These are phyloP conservation scores for Margarornis squamiger DNA, from an alignment of 2,797 vertebrate genomes.

Conservation along the genomic window DNA sequence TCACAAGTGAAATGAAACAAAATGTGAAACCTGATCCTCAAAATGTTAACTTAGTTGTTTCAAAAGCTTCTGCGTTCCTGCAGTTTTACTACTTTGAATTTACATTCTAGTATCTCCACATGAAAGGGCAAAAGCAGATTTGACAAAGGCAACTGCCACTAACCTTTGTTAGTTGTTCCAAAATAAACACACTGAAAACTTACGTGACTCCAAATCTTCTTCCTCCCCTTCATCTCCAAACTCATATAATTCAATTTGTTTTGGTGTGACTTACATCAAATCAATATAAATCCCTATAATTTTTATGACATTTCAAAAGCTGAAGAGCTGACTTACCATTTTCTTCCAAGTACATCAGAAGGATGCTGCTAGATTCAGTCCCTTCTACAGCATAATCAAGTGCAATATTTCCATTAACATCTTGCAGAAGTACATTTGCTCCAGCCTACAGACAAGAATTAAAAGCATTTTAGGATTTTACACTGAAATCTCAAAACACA, in stretches of 20 bases:
- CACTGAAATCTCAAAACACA: background rate
- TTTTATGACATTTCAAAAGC: background rate
- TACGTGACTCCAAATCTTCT: background rate
- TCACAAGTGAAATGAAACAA: background rate
- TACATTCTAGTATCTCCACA: background rate
- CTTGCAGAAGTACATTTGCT: constrained; percentile 90
- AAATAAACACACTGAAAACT: background rate
- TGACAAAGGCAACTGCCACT: background rate
- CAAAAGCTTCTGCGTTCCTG: background rate
- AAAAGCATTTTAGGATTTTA: background rate
- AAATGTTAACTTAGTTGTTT: background rate
- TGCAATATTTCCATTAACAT: constrained; percentile 89
- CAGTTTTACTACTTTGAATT: background rate
- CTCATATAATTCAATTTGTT: background rate
- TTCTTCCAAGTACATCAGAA: constrained; percentile 89
- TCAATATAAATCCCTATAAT: background rate
- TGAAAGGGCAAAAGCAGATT: background rate
- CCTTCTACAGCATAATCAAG: constrained; percentile 91
- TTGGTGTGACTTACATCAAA: background rate
- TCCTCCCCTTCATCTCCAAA: background rate
- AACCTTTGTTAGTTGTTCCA: background rate
- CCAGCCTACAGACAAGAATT: constrained; percentile 79
- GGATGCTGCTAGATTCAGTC: constrained; percentile 87
- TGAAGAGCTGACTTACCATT: constrained; percentile 80
- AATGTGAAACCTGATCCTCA: background rate